Conservation (phyloP, 2,797 vertebrate species). For the Lacerta agilis region DNA sequence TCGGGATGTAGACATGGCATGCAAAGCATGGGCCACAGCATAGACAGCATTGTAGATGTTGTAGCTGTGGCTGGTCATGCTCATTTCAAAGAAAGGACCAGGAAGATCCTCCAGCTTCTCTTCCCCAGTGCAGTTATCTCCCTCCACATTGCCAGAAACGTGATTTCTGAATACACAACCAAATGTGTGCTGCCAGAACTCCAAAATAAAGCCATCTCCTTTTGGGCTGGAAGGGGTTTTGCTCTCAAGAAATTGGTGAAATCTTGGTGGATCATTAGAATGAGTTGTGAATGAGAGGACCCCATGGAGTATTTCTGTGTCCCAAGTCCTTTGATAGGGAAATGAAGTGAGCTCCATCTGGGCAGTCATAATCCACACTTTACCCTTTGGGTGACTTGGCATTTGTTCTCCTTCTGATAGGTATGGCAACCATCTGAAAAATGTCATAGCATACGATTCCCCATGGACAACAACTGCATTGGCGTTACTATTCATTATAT, state of each 20-base stretch:
- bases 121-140: background rate
- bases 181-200: background rate
- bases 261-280: background rate
- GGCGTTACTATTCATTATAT: background rate
- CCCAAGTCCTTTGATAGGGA: background rate
- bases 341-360: background rate
- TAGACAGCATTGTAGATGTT: background rate
- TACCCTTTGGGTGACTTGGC: background rate
- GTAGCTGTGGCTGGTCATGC: background rate
- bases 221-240: background rate
- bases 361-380: background rate
- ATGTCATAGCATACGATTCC: background rate
- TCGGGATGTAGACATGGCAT: background rate
- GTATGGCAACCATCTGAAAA: background rate
- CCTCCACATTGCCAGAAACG: no score
- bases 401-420: background rate
- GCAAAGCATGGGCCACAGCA: background rate
- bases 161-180: background rate
- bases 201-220: background rate
- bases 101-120: background rate
- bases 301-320: background rate
- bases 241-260: background rate
- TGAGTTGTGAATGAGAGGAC: background rate
- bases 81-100: background rate
- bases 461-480: background rate